These are phyloP conservation scores for Anastrepha ludens DNA, from an alignment of 1,140 invertebrate species.

Conservation along the genomic window DNA sequence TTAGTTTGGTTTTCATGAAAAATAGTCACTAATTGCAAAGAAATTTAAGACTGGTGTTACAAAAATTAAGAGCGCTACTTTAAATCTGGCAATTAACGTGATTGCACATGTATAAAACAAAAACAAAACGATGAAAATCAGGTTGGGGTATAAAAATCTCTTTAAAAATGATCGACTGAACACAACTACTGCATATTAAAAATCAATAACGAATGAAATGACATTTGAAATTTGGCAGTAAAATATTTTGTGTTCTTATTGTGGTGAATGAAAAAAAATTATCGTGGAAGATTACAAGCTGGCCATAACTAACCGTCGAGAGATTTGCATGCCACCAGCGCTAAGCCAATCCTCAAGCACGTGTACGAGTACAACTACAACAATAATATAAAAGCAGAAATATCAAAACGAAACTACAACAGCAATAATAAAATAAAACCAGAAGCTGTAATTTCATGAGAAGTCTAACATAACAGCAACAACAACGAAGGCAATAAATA, in stretches of 20 bases:
- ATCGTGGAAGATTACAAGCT: slow-evolving; percentile 9
- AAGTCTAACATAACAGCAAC: not conserved
- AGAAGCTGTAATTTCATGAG: slow-evolving; percentile 27
- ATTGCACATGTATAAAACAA: not conserved
- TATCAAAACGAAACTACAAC: slow-evolving; percentile 20
- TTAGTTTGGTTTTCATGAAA: too few relatives aligned
- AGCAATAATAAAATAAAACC: slow-evolving; percentile 7
- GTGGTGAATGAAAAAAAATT: not conserved
- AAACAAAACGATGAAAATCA: not conserved
- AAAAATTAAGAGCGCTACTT: too few relatives aligned
- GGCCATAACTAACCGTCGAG: not conserved
- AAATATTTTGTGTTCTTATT: not conserved
- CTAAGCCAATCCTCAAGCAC: not conserved
- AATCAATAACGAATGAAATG: not conserved
- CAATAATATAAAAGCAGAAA: not conserved
- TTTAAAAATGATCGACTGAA: not conserved
- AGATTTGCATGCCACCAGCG: slow-evolving; percentile 24
- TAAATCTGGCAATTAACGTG: too few relatives aligned
- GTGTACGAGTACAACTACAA: not conserved
- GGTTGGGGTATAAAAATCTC: not conserved
- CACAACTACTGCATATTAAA: slow-evolving; percentile 4
- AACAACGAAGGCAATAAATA: not conserved
- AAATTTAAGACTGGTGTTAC: too few relatives aligned
- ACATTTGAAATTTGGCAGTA: not conserved
- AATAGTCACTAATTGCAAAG: too few relatives aligned